These are phyloP conservation scores for Sabatieria punctata DNA, from an alignment of 2,888 invertebrate genomes.

Conservation along the genomic window DNA sequence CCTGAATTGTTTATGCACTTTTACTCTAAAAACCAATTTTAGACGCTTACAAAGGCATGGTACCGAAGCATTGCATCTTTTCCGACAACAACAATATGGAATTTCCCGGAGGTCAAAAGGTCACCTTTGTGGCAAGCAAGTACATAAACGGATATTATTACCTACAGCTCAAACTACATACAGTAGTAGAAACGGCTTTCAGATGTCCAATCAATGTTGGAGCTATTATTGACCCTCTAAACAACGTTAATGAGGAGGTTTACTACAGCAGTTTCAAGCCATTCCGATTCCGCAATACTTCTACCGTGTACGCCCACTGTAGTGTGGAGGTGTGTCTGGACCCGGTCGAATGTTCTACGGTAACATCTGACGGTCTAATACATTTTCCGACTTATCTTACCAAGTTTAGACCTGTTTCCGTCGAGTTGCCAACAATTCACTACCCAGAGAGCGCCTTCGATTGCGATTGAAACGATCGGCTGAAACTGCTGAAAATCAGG, in stretches of 20 bases:
- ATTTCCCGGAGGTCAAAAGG: slow-evolving; percentile 16
- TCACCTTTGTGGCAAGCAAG: slow-evolving; percentile 23
- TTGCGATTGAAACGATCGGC: too few relatives aligned
- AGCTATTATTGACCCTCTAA: slow-evolving; percentile 21
- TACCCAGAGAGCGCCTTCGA: background rate
- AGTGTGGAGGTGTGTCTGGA: slow-evolving; percentile 22
- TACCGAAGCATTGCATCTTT: slow-evolving; percentile 22
- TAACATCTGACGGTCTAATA: too few relatives aligned
- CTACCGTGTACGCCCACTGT: slow-evolving; percentile 24
- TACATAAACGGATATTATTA: slow-evolving; percentile 9
- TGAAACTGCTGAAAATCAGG: background rate
- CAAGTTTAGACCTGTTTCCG: background rate
- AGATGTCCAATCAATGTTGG: slow-evolving; percentile 21
- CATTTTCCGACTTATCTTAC: too few relatives aligned
- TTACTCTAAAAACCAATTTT: slow-evolving; percentile 7
- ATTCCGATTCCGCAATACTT: slow-evolving; percentile 22
- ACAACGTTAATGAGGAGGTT: slow-evolving; percentile 21
- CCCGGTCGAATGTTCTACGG: slow-evolving; percentile 18
- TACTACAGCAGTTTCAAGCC: slow-evolving; percentile 23
- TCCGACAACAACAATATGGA: slow-evolving; percentile 19
- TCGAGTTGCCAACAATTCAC: background rate
- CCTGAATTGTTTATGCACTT: too few relatives aligned
- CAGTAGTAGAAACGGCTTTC: slow-evolving; percentile 9
- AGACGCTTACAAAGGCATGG: slow-evolving; percentile 22
- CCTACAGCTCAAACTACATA: background rate